phyloP scores from a whole-genome alignment of 2,113 vertebrate species.

The Sakesphorus luctuosus region DNA sequence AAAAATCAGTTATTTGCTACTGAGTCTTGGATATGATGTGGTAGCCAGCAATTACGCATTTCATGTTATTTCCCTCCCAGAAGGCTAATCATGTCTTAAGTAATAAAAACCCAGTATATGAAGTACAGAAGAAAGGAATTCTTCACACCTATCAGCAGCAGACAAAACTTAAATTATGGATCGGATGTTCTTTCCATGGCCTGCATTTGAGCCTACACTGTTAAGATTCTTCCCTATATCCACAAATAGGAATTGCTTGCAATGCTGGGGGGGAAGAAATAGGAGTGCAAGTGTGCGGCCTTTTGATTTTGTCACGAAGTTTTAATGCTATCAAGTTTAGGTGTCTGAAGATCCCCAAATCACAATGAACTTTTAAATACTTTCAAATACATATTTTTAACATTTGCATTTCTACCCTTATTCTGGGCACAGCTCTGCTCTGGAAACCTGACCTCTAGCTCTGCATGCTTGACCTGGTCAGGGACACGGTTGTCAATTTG shows the following conservation, averaged over 20 bases:
- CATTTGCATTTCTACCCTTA: background rate
- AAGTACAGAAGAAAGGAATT: background rate
- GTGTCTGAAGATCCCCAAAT: background rate
- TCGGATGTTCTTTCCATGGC: background rate
- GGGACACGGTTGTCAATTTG: fast-evolving
- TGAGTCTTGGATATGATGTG: background rate
- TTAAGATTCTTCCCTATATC: background rate
- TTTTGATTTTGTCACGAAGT: background rate
- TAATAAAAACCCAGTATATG: background rate
- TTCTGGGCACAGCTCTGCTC: background rate
- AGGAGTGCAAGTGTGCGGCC: background rate
- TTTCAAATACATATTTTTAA: background rate
- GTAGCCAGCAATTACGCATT: background rate
- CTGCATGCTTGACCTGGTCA: background rate
- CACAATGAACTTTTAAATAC: background rate
- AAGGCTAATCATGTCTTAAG: background rate
- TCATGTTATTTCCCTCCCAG: background rate
- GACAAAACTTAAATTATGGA: background rate
- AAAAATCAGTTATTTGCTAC: background rate
- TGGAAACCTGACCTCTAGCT: background rate
- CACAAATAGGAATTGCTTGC: background rate
- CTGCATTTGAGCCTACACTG: background rate
- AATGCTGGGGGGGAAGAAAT: background rate
- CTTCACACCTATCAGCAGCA: background rate
- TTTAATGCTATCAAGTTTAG: background rate